Conservation (phyloP, 1,140 invertebrate genomes). For the Oppia nitens region DNA sequence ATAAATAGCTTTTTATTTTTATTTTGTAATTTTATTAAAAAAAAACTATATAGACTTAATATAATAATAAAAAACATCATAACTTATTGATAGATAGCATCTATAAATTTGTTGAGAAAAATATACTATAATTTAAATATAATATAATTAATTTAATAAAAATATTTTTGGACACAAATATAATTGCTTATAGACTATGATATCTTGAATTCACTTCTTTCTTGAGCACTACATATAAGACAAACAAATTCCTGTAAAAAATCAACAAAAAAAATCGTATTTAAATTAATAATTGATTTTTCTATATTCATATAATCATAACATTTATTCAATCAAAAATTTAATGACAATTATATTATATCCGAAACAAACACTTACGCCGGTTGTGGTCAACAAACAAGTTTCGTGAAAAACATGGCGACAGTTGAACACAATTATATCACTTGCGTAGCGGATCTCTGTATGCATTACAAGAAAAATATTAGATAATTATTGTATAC, state of each 20-base stretch:
- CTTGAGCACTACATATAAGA: neutral
- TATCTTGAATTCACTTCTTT: neutral
- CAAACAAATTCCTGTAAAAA: neutral
- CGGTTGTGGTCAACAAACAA: constrained; percentile 39
- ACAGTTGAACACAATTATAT: constrained; percentile 67
- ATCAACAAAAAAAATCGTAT: no score
- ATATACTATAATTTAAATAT: no score
- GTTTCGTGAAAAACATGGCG: constrained; percentile 72
- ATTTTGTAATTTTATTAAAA: no score
- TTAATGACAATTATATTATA: neutral
- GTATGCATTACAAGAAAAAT: constrained; percentile 27
- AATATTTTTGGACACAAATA: no score
- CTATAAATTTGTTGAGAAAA: no score
- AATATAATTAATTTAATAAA: no score
- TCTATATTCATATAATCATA: no score
- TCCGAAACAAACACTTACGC: neutral
- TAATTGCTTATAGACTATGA: neutral
- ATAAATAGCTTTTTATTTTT: no score
- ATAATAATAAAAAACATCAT: no score
- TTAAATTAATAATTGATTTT: no score
- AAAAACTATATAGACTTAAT: no score
- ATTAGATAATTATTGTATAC: constrained; percentile 17
- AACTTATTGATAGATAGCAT: no score
- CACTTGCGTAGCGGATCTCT: constrained; percentile 39
- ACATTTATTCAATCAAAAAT: neutral